Evolutionary conservation across 2,113 vertebrate genomes (phyloP).

Genomic region (Anarhynchus alexandrinus): DNA sequence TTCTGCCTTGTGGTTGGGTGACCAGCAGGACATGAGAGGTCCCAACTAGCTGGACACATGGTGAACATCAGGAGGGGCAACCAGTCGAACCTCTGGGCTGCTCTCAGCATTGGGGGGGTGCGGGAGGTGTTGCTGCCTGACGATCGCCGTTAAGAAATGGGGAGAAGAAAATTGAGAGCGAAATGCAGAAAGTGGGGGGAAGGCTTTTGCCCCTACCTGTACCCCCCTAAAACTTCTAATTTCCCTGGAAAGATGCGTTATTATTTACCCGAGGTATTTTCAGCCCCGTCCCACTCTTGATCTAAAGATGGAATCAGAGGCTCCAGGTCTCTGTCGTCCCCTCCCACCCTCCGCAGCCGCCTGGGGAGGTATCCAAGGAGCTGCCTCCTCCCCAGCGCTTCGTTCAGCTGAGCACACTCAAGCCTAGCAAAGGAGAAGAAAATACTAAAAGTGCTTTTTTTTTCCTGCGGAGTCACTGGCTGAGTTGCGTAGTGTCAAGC

Average conservation of each 20-base stretch:
- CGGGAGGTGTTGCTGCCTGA: background rate
- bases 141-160: rapidly evolving
- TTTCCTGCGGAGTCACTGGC: background rate
- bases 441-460: background rate
- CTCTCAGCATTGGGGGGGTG: background rate
- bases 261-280: constrained; percentile 14
- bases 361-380: constrained; percentile 8
- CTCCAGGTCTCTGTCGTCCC: background rate
- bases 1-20: background rate
- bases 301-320: constrained; percentile 37
- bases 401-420: background rate
- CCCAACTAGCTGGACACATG: background rate
- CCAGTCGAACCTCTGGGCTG: background rate
- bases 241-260: background rate
- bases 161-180: background rate
- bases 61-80: background rate
- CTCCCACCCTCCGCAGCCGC: constrained; percentile 18
- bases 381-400: background rate
- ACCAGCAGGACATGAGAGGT: background rate
- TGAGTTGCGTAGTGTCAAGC: background rate
- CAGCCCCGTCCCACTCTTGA: constrained; percentile 35
- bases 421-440: background rate
- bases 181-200: background rate
- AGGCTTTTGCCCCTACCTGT: background rate
- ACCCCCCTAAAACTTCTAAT: background rate